Base-by-base conservation (phyloP, 2,113 vertebrate species). In the Heteronetta atricapilla region DNA sequence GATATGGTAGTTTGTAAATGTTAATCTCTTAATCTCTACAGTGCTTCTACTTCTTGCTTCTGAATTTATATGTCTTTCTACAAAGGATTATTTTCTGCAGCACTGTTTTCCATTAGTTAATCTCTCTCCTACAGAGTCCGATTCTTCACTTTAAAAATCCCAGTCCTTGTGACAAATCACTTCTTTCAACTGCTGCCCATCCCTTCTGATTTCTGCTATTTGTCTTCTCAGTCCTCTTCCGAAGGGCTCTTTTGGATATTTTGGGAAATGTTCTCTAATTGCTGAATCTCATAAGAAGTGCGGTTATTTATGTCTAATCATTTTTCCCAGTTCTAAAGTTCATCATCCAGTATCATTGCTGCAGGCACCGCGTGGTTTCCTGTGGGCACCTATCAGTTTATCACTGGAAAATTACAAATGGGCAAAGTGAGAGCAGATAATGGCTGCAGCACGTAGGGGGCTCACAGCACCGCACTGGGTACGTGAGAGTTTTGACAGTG, bases 401-500 rank as follows among this genome's bases (percentile, higher is more conserved):
- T 60, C 2, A 33, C 36, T 75, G 64, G 75, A 15, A 82, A 70
- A 23, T 1, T 7, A 34, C 1, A 0, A 66, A 8, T 2, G 64
- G 34, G 38, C 25, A 40, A 58, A 74, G 26, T 3, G 5, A 4
- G 81, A 53, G 50, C 9, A 11, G 19, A 10, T 60, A 1, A 11
- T 23, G 46, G 42, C 34, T 48, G 2, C 20, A 59, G 82, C 44
- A 16, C 5, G 1, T 1, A 3, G 0, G 6, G 28, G 44, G 40
- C 40, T 86, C 44, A 40, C 33, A 33, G 66, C 21, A 2, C 15
- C 56, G 38, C 29, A 14, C 8, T 15, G 72, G 68, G 58, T 53
- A 46, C 28, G 2, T 0, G 3, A 25, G 38, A 56, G 25, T 40
- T 42, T 26, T 74, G 60, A 13, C 16, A 16, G 31, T 50, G 6